Conservation (phyloP, 2,797 vertebrate species). For the Muscicapa striata region DNA sequence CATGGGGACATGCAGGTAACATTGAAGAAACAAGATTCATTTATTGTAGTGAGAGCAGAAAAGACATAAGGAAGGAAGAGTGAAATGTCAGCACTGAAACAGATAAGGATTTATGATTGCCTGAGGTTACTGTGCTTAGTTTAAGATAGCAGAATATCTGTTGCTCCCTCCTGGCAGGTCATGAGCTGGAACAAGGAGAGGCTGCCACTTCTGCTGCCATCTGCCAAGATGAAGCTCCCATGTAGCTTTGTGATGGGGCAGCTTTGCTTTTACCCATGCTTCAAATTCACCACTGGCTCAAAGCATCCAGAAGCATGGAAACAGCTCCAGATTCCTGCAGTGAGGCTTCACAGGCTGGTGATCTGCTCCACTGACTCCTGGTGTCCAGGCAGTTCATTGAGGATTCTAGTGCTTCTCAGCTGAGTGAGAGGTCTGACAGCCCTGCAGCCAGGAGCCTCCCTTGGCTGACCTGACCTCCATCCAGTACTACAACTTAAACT, state of each 20-base stretch:
- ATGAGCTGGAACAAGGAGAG: background rate
- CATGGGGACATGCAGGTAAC: background rate
- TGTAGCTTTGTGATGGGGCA: background rate
- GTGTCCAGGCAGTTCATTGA: background rate
- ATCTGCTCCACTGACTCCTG: background rate
- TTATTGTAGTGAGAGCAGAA: background rate
- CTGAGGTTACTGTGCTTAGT: background rate
- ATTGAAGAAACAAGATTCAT: background rate
- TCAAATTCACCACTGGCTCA: background rate
- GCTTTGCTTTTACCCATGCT: background rate
- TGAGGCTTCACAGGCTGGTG: background rate
- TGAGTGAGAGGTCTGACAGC: background rate
- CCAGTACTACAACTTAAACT: background rate
- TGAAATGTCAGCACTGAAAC: background rate
- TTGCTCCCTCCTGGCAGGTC: background rate
- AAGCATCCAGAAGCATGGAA: background rate
- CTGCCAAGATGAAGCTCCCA: background rate
- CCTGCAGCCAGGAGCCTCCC: background rate
- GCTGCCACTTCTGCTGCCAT: background rate
- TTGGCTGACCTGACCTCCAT: background rate
- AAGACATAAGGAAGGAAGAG: background rate
- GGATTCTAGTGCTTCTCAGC: background rate
- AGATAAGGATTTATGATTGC: background rate
- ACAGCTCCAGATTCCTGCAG: background rate
- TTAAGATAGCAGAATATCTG: background rate